phyloP scores from a whole-genome alignment of 2,888 invertebrate genomes.

The Lepidocyrtoides sp. region DNA sequence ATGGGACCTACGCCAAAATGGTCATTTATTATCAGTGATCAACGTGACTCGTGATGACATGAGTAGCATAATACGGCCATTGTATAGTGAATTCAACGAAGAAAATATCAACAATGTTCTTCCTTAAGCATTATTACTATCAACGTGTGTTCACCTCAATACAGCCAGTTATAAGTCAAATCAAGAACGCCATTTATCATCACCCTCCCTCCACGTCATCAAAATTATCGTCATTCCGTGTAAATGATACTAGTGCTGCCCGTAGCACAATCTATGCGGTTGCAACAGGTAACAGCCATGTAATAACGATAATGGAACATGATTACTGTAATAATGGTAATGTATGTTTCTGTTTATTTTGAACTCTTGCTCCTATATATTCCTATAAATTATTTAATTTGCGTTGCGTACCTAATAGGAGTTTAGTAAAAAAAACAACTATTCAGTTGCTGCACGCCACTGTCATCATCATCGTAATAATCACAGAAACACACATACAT shows the following conservation, averaged over 20 bases:
- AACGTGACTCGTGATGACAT: neutral
- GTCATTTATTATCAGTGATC: neutral
- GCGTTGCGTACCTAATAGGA: too few species aligned
- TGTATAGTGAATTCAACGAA: too few species aligned
- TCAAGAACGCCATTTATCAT: neutral
- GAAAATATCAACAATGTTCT: neutral
- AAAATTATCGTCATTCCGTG: neutral
- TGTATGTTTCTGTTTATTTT: too few species aligned
- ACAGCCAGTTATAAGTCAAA: neutral
- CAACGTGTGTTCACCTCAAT: neutral
- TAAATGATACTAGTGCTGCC: neutral
- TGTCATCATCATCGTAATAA: too few species aligned
- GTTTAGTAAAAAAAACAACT: too few species aligned
- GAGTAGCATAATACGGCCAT: neutral
- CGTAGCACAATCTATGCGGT: constrained; percentile 81
- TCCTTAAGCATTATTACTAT: neutral
- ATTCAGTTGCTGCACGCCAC: too few species aligned
- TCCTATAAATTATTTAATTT: too few species aligned
- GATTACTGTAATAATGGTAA: neutral
- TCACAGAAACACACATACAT: too few species aligned
- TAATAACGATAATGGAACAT: neutral
- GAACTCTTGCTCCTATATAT: neutral
- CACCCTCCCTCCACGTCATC: neutral
- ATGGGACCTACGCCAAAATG: neutral
- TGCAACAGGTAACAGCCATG: constrained; percentile 80